A percentile compares a stretch with the other conserved stretches of the same genome.
Conservation (phyloP, 2,797 vertebrate genomes). For the Gouania willdenowi region DNA sequence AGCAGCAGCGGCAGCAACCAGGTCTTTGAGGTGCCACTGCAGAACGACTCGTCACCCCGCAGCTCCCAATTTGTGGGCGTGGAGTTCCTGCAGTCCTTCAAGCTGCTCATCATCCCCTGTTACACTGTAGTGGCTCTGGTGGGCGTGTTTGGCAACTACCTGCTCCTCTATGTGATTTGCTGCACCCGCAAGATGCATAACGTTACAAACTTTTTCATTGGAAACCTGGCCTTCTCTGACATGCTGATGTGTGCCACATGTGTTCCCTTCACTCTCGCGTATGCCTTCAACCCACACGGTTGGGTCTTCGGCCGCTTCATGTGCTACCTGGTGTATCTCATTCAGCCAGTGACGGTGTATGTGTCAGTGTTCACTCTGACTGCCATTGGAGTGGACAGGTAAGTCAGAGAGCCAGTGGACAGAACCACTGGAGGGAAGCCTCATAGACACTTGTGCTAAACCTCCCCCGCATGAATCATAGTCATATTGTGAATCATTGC, state of each 20-base stretch:
- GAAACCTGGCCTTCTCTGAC: constrained; percentile 88
- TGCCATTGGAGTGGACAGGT: constrained; percentile 88
- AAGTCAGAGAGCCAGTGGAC: constrained; percentile 17
- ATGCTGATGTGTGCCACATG: constrained; percentile 89
- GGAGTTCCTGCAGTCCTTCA: constrained; percentile 85
- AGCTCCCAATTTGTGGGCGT: constrained; percentile 80
- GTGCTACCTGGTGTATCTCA: constrained; percentile 87
- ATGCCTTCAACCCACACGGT: constrained; percentile 85
- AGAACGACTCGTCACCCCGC: constrained; percentile 67
- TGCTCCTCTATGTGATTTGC: constrained; percentile 87
- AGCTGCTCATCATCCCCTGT: constrained; percentile 85
- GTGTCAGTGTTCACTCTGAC: constrained; percentile 89
- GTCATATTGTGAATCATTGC: too few species aligned
- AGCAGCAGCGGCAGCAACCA: constrained; percentile 41
- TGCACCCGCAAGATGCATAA: constrained; percentile 89
- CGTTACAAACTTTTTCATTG: constrained; percentile 89
- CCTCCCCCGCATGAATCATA: neutral
- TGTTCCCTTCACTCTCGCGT: constrained; percentile 86
- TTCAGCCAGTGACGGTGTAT: constrained; percentile 88
- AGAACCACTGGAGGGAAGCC: too few species aligned
- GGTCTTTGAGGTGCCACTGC: constrained; percentile 68
- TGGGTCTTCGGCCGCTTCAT: constrained; percentile 86
- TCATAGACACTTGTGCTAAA: neutral
- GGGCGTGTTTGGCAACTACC: constrained; percentile 83
- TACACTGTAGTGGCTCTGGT: constrained; percentile 82